These are phyloP conservation scores for Nothura maculosa DNA, from an alignment of 2,797 vertebrate species.

Conservation along the genomic window DNA sequence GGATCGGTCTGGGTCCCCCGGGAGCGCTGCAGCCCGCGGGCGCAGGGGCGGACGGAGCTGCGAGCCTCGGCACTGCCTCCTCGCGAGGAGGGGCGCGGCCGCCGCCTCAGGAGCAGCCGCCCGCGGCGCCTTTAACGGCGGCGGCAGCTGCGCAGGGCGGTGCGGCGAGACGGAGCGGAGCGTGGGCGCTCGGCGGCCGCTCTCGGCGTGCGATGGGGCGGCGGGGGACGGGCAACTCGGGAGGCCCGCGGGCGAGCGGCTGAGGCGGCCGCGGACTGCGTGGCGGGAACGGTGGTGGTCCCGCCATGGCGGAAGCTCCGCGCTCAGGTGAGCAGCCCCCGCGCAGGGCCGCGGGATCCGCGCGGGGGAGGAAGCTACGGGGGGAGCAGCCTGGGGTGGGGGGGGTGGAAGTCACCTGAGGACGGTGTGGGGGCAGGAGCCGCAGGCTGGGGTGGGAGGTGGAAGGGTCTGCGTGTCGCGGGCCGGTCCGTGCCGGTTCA, in stretches of 20 bases:
- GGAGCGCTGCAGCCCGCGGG: too few relatives aligned
- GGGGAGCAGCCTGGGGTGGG: too few relatives aligned
- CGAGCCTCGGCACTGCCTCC: too few relatives aligned
- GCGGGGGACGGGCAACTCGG: neutral
- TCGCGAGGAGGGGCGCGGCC: too few relatives aligned
- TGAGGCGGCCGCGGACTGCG: neutral
- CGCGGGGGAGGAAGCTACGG: too few relatives aligned
- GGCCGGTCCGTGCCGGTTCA: too few relatives aligned
- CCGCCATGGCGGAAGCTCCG: constrained; percentile 57
- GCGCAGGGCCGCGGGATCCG: neutral
- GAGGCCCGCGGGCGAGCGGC: neutral
- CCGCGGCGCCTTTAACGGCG: constrained; percentile 74
- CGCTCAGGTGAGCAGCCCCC: constrained; percentile 57
- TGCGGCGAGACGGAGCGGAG: constrained; percentile 46
- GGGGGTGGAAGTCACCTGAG: too few relatives aligned
- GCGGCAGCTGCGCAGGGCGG: constrained; percentile 53
- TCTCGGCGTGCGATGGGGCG: constrained; percentile 3
- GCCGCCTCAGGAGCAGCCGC: neutral
- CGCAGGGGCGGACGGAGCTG: too few relatives aligned
- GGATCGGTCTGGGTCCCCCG: too few relatives aligned
- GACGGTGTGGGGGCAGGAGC: too few relatives aligned
- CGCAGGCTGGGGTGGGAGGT: too few relatives aligned
- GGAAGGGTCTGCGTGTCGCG: too few relatives aligned
- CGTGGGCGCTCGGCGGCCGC: constrained; percentile 4
- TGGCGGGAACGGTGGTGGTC: neutral